Conservation (phyloP, 2,113 vertebrate genomes). For the Thryonomys swinderianus region DNA sequence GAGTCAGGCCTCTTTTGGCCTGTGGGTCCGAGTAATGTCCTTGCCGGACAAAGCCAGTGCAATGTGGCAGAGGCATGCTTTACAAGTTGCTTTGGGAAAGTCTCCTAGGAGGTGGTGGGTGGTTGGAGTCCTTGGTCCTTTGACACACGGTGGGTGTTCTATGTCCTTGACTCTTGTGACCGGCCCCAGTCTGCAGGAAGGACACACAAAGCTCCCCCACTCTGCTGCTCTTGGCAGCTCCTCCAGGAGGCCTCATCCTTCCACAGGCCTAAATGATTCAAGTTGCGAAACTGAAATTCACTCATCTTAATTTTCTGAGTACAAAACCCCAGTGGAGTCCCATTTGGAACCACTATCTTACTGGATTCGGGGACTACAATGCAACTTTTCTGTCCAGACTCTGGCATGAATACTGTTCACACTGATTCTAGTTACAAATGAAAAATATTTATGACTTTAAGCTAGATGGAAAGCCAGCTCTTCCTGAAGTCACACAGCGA, state of each 20-base stretch:
- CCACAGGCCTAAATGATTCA: neutral
- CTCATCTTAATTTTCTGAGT: neutral
- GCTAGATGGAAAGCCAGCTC: neutral
- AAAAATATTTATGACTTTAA: neutral
- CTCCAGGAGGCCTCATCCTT: neutral
- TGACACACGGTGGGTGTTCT: neutral
- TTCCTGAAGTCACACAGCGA: neutral
- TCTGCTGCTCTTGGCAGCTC: slow-evolving; percentile 18
- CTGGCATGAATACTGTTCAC: neutral
- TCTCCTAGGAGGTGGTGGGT: neutral
- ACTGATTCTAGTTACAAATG: neutral
- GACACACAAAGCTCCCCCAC: neutral
- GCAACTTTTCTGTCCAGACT: neutral
- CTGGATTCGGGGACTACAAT: neutral
- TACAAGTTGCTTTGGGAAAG: neutral
- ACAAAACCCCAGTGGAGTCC: neutral
- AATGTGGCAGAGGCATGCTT: neutral
- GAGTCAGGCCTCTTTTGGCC: neutral
- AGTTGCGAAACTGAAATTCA: slow-evolving; percentile 1
- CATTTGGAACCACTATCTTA: neutral
- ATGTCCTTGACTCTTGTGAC: neutral
- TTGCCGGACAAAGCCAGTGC: neutral
- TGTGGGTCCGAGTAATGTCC: neutral
- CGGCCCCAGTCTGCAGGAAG: neutral
- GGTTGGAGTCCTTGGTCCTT: neutral